phyloP scores from a whole-genome alignment of 1,140 invertebrate species.

The Aleiodes sp. region DNA sequence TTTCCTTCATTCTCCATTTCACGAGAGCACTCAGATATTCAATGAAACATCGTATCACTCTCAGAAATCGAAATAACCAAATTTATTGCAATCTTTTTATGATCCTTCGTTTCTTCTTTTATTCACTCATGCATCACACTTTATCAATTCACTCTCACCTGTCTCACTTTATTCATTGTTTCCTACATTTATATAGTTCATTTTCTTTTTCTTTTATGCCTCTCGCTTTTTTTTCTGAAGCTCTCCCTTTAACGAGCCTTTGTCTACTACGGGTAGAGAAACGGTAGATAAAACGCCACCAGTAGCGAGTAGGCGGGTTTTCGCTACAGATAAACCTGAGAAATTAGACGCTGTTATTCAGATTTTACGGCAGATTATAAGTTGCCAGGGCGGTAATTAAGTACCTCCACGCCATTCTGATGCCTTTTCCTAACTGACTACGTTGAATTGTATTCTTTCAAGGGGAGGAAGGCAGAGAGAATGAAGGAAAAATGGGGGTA shows the following conservation, averaged over 20 bases:
- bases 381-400: constrained; percentile 47
- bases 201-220: no score
- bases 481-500: not conserved
- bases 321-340: constrained; percentile 52
- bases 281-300: not conserved
- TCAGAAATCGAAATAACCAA: not conserved
- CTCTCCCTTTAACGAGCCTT: not conserved
- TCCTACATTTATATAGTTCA: no score
- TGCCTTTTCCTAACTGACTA: not conserved
- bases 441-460: not conserved
- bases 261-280: not conserved
- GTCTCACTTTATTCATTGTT: no score
- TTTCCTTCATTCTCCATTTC: not conserved
- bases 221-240: not conserved
- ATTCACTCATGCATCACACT: no score
- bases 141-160: no score
- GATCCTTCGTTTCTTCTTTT: no score
- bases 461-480: not conserved
- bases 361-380: constrained; percentile 53
- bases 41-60: not conserved
- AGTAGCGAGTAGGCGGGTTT: not conserved
- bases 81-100: not conserved
- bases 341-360: constrained; percentile 51
- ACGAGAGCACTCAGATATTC: not conserved
- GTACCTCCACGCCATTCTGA: constrained; percentile 21